Base-by-base conservation (phyloP, 2,113 vertebrate species). In the Willisornis vidua region DNA sequence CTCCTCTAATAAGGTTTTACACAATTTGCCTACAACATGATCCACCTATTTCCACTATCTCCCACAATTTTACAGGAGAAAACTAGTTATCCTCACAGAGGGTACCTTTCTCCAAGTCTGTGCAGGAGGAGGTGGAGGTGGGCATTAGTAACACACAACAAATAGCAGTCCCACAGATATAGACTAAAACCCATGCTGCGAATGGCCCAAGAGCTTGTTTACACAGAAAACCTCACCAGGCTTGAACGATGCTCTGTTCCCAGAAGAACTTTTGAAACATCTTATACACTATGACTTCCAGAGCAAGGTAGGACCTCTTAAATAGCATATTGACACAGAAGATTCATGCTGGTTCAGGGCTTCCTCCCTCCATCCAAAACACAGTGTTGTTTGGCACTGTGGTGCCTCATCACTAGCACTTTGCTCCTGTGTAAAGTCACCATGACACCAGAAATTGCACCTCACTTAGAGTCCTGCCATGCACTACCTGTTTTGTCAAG, bases 401-500 rank as follows among this genome's bases (percentile, higher is more conserved):
- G 24, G 26, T 52, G 33, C 33, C 61, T 67, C 67, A 55, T 20
- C 43, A 37, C 19, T 19, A 82, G 73, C 71, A 67, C 71, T 75
- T 51, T 74, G 74, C 63, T 81, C 55, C 88, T 41, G 13, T 39
- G n/a, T 35, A 75, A 73, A n/a, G 52, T n/a, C 78, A 48, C 43
- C 20, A 26, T 10, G 16, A 66, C 33, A 65, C 41, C 57, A 85
- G 55, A 92, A 80, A 87, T 2, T 22, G 48, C 65, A 68, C 22
- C 49, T 81, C 29, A 1, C 63, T 68, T 51, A 0, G 3, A 85
- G 48, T 51, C 55, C 89, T 63, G 52, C 63, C 49, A n/a, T 8
- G 31, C 15, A 61, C 68, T 90, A 74, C 79, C 49, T 91, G 46
- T 49, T 97, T 87, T 23, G 52, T 39, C 77, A 77, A 92, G 86